These are phyloP conservation scores for Campylomormyrus numenius DNA, from an alignment of 2,113 vertebrate species.

Conservation along the genomic window DNA sequence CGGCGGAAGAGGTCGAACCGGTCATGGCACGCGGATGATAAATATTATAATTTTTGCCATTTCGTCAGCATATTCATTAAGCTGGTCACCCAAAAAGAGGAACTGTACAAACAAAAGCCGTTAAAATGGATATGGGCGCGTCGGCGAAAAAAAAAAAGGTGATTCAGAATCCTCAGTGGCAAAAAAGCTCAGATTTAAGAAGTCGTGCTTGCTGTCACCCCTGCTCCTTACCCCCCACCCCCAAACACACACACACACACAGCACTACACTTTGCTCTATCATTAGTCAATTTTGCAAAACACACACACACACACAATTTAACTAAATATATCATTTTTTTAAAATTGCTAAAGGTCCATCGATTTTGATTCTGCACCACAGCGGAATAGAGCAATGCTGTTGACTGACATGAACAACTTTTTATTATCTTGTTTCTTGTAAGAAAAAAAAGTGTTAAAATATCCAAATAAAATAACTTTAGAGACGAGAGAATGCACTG, in stretches of 20 bases:
- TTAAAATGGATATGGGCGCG: neutral
- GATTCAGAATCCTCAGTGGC: neutral
- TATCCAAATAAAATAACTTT: neutral
- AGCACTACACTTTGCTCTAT: neutral
- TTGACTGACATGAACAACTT: neutral
- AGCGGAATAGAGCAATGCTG: neutral
- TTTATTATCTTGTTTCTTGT: neutral
- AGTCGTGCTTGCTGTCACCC: neutral
- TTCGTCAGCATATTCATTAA: neutral
- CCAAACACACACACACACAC: neutral
- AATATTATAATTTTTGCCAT: neutral
- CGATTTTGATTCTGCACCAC: neutral
- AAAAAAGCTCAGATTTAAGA: neutral
- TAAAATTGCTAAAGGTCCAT: neutral
- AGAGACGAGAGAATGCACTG: neutral
- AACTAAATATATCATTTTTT: neutral
- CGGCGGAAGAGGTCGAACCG: neutral
- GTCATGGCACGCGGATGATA: neutral
- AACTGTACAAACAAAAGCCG: neutral
- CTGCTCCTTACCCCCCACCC: neutral
- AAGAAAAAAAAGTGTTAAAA: neutral
- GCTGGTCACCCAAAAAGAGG: neutral
- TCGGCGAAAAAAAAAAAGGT: conserved; percentile 18
- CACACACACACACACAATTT: neutral
- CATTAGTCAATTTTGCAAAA: neutral